Conservation (phyloP, 2,888 invertebrate genomes). For the Barypeithes pellucidus region DNA sequence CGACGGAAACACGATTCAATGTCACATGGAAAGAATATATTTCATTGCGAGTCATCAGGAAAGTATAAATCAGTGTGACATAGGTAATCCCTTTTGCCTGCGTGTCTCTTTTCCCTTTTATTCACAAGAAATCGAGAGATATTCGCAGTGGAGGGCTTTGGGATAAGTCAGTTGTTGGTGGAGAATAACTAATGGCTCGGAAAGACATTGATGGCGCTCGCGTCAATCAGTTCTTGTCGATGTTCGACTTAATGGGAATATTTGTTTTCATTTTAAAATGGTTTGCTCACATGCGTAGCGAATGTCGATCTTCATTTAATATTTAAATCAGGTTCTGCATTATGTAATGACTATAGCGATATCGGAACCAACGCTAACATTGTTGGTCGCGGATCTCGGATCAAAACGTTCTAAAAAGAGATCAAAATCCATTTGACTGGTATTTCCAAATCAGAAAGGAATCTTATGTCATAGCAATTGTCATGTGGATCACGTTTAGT, state of each 20-base stretch:
- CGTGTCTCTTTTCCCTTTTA: constrained; percentile 56
- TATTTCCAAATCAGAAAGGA: too few species aligned
- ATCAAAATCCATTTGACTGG: too few species aligned
- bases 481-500: too few species aligned
- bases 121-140: constrained; percentile 56
- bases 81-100: constrained; percentile 55
- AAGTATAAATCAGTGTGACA: constrained; percentile 58
- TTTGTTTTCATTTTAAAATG: constrained; percentile 35
- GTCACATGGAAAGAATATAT: constrained; percentile 45
- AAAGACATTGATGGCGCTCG: constrained; percentile 45
- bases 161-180: constrained; percentile 47
- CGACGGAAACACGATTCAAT: constrained; percentile 30
- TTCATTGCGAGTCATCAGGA: constrained; percentile 49
- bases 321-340: neutral
- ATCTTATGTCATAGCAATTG: too few species aligned
- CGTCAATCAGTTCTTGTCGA: constrained; percentile 44
- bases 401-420: too few species aligned
- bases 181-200: constrained; percentile 45
- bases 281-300: constrained; percentile 7
- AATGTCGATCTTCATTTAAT: neutral
- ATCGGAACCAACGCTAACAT: too few species aligned
- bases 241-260: constrained; percentile 32
- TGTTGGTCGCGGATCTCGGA: too few species aligned
- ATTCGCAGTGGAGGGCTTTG: constrained; percentile 42
- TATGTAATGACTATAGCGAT: too few species aligned